Conservation (phyloP, 2,113 vertebrate genomes). For the Aegithalos caudatus region DNA sequence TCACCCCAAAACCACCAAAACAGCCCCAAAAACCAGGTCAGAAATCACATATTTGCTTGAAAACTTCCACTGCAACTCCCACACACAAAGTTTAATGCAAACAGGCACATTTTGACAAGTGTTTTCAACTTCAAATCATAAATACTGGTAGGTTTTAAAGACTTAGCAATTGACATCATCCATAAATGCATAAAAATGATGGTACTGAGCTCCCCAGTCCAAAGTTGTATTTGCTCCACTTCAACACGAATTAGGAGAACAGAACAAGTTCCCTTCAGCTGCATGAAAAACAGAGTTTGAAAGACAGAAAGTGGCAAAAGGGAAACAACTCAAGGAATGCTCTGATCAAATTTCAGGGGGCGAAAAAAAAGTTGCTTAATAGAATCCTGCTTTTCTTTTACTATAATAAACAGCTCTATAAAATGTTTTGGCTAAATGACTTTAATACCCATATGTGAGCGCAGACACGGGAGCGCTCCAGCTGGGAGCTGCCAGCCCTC, state of each 20-base stretch:
- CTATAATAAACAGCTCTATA: not conserved
- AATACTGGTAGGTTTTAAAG: not conserved
- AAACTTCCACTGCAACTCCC: not conserved
- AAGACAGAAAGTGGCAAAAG: not conserved
- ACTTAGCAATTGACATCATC: not conserved
- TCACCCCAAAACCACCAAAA: accelerated
- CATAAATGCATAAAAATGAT: accelerated
- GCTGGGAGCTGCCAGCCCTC: not conserved
- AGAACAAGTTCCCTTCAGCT: not conserved
- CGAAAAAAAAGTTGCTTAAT: not conserved
- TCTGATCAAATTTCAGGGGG: not conserved
- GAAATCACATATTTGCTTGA: not conserved
- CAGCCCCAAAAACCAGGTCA: accelerated
- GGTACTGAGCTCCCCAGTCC: not conserved
- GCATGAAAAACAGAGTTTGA: not conserved
- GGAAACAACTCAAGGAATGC: not conserved
- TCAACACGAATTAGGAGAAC: not conserved
- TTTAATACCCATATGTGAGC: accelerated
- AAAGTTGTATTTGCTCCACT: not conserved
- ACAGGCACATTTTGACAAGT: not conserved
- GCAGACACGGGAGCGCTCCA: not conserved
- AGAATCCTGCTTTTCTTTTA: not conserved
- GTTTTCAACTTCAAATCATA: not conserved
- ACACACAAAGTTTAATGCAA: not conserved
- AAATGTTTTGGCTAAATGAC: not conserved